These are phyloP conservation scores for Macrosoma leucophasiata DNA, from an alignment of 2,888 invertebrate species.

Conservation along the genomic window DNA sequence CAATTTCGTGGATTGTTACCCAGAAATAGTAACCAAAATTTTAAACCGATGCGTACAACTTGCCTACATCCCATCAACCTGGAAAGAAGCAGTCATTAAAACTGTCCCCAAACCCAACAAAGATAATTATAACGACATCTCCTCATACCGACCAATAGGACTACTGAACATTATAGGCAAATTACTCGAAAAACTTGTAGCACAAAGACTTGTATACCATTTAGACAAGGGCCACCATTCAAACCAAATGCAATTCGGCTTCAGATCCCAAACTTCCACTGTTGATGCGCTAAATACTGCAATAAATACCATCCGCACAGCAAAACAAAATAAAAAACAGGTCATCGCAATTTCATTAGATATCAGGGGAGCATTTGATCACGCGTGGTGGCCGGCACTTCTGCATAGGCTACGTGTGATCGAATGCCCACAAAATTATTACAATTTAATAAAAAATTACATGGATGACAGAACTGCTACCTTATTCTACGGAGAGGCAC, in stretches of 20 bases:
- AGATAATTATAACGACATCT: slow-evolving; percentile 6
- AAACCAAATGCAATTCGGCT: slow-evolving; percentile 19
- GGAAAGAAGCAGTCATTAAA: slow-evolving; percentile 24
- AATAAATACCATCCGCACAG: neutral
- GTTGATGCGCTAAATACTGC: slow-evolving; percentile 8
- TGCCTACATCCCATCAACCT: slow-evolving; percentile 5
- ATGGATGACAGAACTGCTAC: neutral
- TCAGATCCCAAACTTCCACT: slow-evolving; percentile 14
- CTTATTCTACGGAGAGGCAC: slow-evolving; percentile 5
- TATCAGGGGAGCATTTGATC: slow-evolving; percentile 8
- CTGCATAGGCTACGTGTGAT: slow-evolving; percentile 2
- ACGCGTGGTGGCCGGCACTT: slow-evolving; percentile 14
- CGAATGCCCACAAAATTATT: slow-evolving; percentile 6
- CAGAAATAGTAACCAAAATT: neutral
- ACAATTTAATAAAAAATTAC: slow-evolving; percentile 7
- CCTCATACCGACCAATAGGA: slow-evolving; percentile 26
- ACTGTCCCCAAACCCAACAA: slow-evolving; percentile 27
- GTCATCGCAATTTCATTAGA: slow-evolving; percentile 14
- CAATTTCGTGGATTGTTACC: neutral
- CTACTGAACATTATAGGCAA: slow-evolving; percentile 23
- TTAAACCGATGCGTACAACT: slow-evolving; percentile 13
- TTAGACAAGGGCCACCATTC: no score
- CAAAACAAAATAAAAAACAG: neutral
- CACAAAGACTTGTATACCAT: no score
- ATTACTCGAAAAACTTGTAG: slow-evolving; percentile 17